Evolutionary conservation across 1,140 invertebrate species (phyloP).

Genomic region (Lepidurus packardi): DNA sequence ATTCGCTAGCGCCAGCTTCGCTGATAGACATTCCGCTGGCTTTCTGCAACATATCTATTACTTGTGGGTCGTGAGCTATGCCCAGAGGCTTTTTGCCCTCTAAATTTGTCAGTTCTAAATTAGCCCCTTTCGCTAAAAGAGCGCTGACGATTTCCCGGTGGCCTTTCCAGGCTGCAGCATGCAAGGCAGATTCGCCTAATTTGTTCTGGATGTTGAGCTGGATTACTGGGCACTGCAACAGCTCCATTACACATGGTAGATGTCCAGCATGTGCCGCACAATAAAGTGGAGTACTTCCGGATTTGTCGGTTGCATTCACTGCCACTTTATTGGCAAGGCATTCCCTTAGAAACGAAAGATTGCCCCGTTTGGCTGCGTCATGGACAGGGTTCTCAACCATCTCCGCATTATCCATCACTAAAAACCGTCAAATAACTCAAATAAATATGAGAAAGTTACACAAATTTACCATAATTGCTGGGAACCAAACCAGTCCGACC

Average conservation of each 20-base stretch:
- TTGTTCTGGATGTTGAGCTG: constrained; percentile 42
- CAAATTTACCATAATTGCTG: constrained; percentile 57
- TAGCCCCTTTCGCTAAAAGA: constrained; percentile 39
- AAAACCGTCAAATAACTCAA: constrained; percentile 35
- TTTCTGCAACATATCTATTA: constrained; percentile 40
- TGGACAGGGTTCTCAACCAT: constrained; percentile 60
- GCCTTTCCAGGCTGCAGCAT: constrained; percentile 51
- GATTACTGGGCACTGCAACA: constrained; percentile 23
- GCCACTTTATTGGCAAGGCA: constrained; percentile 61
- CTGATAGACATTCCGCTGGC: constrained; percentile 2
- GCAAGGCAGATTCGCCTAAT: constrained; percentile 52
- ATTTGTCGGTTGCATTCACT: constrained; percentile 60
- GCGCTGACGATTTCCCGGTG: constrained; percentile 45
- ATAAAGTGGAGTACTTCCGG: constrained; percentile 62
- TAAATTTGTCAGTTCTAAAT: constrained; percentile 40
- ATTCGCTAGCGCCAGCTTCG: constrained; percentile 24
- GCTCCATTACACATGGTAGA: constrained; percentile 32
- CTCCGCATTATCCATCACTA: constrained; percentile 58
- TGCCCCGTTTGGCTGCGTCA: constrained; percentile 64
- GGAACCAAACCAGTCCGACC: constrained; percentile 58
- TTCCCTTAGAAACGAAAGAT: constrained; percentile 57
- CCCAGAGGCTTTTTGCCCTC: constrained; percentile 42
- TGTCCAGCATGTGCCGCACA: constrained; percentile 61
- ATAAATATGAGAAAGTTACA: constrained; percentile 18
- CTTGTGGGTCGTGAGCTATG: constrained; percentile 42